Percentiles rank a stretch among this genome's conserved stretches.
Evolutionary conservation across 2,113 vertebrate species (phyloP).

Genomic region (Probosciger aterrimus): DNA sequence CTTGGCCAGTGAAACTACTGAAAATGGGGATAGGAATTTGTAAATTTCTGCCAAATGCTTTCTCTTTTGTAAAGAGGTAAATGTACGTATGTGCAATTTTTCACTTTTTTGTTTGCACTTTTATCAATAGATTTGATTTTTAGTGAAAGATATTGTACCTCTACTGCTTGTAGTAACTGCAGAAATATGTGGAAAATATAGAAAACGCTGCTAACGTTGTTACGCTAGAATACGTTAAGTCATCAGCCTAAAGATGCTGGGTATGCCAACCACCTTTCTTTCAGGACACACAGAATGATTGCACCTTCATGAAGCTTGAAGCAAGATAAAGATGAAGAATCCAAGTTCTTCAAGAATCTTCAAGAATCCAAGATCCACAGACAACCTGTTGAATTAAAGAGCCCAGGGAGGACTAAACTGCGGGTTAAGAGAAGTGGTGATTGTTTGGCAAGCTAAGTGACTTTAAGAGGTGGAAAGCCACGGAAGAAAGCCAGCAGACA

Average conservation of each 20-base stretch:
- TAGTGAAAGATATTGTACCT: background rate
- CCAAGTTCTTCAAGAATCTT: background rate
- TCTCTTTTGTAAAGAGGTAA: background rate
- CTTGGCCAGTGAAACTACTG: background rate
- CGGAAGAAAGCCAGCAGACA: background rate
- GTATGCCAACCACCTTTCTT: background rate
- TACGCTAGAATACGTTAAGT: background rate
- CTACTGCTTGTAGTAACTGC: background rate
- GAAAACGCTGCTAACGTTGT: background rate
- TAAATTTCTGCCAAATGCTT: background rate
- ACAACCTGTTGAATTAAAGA: background rate
- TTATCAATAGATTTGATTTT: background rate
- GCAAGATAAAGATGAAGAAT: background rate
- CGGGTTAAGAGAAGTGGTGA: background rate
- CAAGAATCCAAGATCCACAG: background rate
- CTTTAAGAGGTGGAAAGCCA: background rate
- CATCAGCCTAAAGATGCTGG: background rate
- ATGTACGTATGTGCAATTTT: accelerated
- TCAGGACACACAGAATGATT: background rate
- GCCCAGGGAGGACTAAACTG: background rate
- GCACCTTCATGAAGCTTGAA: background rate
- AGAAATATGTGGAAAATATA: background rate
- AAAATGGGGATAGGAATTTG: background rate
- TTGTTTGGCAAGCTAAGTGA: background rate
- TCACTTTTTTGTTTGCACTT: background rate